These are phyloP conservation scores for Therioaphis trifolii DNA, from an alignment of 2,888 invertebrate species.

Conservation along the genomic window DNA sequence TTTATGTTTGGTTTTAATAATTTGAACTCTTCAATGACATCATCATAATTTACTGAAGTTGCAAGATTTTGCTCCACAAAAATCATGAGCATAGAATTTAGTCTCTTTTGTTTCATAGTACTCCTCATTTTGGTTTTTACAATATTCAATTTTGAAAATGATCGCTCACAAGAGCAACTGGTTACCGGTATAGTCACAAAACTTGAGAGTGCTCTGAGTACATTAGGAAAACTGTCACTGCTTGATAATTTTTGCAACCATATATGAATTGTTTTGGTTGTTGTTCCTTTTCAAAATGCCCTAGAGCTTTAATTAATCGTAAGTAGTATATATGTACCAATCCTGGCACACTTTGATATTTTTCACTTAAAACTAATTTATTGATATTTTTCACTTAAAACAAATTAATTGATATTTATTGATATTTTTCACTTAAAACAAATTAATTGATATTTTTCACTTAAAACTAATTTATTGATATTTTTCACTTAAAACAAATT, in stretches of 20 bases:
- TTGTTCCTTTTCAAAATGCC: constrained; percentile 11
- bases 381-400: too few relatives aligned
- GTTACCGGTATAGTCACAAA: not conserved
- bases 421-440: too few relatives aligned
- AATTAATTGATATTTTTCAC: too few relatives aligned
- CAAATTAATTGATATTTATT: too few relatives aligned
- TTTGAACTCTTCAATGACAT: constrained; percentile 1
- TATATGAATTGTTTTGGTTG: constrained; percentile 9
- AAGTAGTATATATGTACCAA: too few relatives aligned
- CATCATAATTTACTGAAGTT: not conserved
- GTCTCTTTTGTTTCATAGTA: constrained; percentile 11
- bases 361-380: too few relatives aligned
- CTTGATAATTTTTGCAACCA: constrained; percentile 9
- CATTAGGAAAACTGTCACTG: constrained; percentile 11
- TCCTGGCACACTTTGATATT: too few relatives aligned
- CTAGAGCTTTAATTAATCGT: not conserved
- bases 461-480: too few relatives aligned
- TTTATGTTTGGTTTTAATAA: not conserved
- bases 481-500: too few relatives aligned
- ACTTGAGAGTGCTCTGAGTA: constrained; percentile 1
- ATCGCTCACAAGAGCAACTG: not conserved
- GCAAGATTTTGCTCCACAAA: not conserved
- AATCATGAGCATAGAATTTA: constrained; percentile 14
- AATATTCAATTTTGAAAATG: constrained; percentile 25
- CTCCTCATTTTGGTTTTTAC: not conserved